phyloP scores from a whole-genome alignment of 2,888 invertebrate genomes.

The Zootermopsis nevadensis region DNA sequence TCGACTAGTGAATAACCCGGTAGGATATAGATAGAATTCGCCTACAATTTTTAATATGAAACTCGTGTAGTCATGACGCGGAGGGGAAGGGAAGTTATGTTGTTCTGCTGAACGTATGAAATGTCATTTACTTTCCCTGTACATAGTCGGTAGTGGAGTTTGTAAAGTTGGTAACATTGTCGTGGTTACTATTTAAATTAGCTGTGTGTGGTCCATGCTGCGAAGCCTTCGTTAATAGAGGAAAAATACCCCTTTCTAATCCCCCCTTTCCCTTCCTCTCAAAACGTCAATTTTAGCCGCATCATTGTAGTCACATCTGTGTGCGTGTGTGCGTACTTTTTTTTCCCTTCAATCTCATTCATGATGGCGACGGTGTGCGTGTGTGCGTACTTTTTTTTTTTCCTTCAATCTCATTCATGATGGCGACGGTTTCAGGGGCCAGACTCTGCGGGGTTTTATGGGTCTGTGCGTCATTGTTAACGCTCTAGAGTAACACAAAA shows the following conservation, averaged over 20 bases:
- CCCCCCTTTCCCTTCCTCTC: background rate
- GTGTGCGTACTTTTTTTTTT: background rate
- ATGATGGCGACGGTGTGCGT: too few relatives aligned
- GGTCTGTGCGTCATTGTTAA: background rate
- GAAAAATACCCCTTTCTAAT: constrained; percentile 17
- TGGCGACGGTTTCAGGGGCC: background rate
- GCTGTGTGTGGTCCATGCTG: background rate
- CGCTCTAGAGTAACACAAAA: background rate
- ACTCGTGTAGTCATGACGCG: background rate
- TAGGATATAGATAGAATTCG: constrained; percentile 8
- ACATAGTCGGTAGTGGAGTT: background rate
- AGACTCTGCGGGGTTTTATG: constrained; percentile 25
- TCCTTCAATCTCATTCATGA: background rate
- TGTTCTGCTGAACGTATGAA: constrained; percentile 12
- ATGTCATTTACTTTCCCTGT: constrained; percentile 11
- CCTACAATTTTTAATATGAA: background rate
- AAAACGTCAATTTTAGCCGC: background rate
- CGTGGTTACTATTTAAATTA: constrained; percentile 42
- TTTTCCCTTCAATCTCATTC: background rate
- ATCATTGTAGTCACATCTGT: background rate
- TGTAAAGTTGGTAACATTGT: constrained; percentile 28
- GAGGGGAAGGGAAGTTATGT: background rate
- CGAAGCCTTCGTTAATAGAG: constrained; percentile 42
- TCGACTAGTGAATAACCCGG: constrained; percentile 25
- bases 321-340: background rate